These are phyloP conservation scores for Darevskia nairensis DNA, from an alignment of 2,797 vertebrate species.

Conservation along the genomic window DNA sequence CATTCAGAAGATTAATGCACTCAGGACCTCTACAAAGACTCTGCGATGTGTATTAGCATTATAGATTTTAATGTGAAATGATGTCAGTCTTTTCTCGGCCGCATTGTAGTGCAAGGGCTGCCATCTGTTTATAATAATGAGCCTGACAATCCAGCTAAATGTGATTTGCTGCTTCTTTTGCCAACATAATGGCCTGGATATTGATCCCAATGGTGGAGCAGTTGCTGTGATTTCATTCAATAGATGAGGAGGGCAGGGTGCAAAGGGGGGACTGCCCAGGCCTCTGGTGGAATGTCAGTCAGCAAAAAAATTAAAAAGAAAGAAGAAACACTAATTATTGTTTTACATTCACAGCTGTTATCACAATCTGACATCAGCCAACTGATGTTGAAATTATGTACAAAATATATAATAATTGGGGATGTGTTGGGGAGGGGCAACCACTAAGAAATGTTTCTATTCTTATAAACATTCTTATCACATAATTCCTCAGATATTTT, in stretches of 20 bases:
- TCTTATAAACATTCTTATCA: background rate
- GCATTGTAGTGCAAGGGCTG: slow-evolving; percentile 85
- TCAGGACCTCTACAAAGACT: slow-evolving; percentile 78
- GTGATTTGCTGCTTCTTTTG: slow-evolving; percentile 90
- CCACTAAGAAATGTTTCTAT: background rate
- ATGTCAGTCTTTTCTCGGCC: slow-evolving; percentile 89
- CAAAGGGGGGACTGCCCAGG: slow-evolving; percentile 57
- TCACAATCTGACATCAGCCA: background rate
- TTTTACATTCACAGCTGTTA: background rate
- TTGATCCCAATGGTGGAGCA: slow-evolving; percentile 90
- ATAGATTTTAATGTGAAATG: slow-evolving; percentile 98
- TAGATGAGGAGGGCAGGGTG: slow-evolving; percentile 78
- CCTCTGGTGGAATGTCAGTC: slow-evolving; percentile 40
- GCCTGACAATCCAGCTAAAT: slow-evolving; percentile 90
- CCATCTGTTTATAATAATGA: slow-evolving; percentile 98
- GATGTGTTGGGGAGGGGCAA: no score
- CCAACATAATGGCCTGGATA: slow-evolving; percentile 89
- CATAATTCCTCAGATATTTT: background rate
- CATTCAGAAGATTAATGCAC: slow-evolving; percentile 81
- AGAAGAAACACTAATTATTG: background rate
- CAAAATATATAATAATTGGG: background rate
- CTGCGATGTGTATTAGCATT: slow-evolving; percentile 90
- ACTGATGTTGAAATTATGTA: background rate
- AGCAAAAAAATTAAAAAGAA: background rate
- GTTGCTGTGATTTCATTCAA: slow-evolving; percentile 82